These are phyloP conservation scores for Dasypolia templi DNA, from an alignment of 2,888 invertebrate species.

Conservation along the genomic window DNA sequence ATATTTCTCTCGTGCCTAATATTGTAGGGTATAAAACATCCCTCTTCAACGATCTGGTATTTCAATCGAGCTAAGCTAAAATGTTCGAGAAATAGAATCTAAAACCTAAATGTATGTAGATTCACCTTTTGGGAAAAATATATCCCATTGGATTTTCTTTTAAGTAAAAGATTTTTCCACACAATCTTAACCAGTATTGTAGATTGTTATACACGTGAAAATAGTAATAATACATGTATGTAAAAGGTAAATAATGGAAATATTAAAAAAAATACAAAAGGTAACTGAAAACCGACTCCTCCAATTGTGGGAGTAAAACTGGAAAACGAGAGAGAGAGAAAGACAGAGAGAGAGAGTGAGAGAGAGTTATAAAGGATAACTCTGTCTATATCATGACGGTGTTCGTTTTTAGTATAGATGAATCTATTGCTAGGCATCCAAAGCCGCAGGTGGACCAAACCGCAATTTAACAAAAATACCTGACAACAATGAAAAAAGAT, in stretches of 20 bases:
- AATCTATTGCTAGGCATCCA: neutral
- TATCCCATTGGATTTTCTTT: neutral
- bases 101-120: conserved; percentile 34
- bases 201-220: neutral
- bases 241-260: too few relatives aligned
- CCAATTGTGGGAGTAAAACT: neutral
- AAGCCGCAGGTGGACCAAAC: conserved; percentile 14
- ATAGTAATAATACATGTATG: neutral
- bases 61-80: conserved; percentile 60
- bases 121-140: conserved; percentile 20
- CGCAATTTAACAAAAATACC: conserved; percentile 29
- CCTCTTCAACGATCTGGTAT: conserved; percentile 50
- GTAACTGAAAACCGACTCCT: neutral
- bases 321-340: neutral
- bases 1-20: conserved; percentile 63
- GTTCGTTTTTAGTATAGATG: neutral
- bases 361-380: neutral
- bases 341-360: neutral
- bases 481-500: conserved; percentile 40
- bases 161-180: neutral
- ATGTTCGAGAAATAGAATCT: conserved; percentile 39
- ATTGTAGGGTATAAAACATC: conserved; percentile 55
- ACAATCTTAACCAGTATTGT: neutral
- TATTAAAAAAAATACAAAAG: too few relatives aligned
- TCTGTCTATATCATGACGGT: neutral